Base-by-base conservation (phyloP, 1,140 invertebrate genomes). In the Laupala kohalensis region DNA sequence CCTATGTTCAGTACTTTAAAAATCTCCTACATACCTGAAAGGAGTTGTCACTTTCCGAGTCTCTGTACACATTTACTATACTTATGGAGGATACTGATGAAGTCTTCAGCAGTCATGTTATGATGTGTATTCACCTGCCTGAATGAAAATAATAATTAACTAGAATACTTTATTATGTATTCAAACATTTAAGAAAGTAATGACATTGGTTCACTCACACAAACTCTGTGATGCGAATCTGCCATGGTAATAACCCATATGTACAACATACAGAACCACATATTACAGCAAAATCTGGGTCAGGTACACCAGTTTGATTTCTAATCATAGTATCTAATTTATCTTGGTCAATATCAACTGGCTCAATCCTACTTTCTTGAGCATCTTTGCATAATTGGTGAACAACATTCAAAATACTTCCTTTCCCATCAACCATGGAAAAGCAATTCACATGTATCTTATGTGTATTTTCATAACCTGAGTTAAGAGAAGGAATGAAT, bases 201-300 rank as follows among this genome's bases (percentile, higher is more conserved):
- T 24, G 23, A 3, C n/a, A 23, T 4, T 25, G 12, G 4, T 62
- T 62, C 19, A 72, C 81, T 79, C 82, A 85, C 79, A 87, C 78
- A 80, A 91, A 90, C 81, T 89, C 88, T 37, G 88, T 87, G 65
- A 88, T 76, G 81, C 86, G 83, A 75, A 88, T 86, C 75, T 90
- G 88, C 89, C 89, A 91, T 62, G 88, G 89, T 24, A 89, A 79
- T 77, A 89, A 81, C 71, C 87, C 87, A 77, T 83, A 83, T 62
- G 86, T 86, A 72, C 80, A 84, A 75, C 85, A 86, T 62, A 79
- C 75, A 25, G 83, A 78, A 25, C 88, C 88, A 76, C 83, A 87
- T 76, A 86, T 84, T 71, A 91, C 76, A 53, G 84, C 86, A 73
- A 90, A 76, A 75, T 90, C 87, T 25, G 89, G 89, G 74, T 90